Evolutionary conservation across 1,140 invertebrate species (phyloP).

Genomic region (Drosophila pseudoananassae): DNA sequence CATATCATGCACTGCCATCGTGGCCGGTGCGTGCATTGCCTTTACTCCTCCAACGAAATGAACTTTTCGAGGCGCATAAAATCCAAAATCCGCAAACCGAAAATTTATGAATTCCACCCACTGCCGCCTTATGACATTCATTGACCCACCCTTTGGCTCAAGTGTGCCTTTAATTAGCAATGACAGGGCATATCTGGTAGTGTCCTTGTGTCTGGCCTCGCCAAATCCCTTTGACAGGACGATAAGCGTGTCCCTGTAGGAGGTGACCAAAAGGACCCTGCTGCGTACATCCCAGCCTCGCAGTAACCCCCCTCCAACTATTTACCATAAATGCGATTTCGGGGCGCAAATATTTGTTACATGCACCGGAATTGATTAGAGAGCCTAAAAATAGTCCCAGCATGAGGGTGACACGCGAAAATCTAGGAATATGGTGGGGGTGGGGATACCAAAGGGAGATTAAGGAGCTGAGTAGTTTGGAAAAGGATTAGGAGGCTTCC

Average conservation of each 20-base stretch:
- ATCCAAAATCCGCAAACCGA: slow-evolving; percentile 15
- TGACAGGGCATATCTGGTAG: slow-evolving; percentile 38
- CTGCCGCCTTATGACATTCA: neutral
- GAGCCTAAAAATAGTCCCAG: slow-evolving; percentile 50
- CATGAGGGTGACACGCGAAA: slow-evolving; percentile 39
- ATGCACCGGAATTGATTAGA: slow-evolving; percentile 54
- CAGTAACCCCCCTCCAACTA: neutral
- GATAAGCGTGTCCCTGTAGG: slow-evolving; percentile 45
- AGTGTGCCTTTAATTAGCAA: slow-evolving; percentile 32
- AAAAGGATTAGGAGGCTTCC: neutral
- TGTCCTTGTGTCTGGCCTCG: slow-evolving; percentile 24
- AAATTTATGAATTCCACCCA: slow-evolving; percentile 38
- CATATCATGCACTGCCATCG: slow-evolving; percentile 57
- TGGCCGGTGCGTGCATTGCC: slow-evolving; percentile 62
- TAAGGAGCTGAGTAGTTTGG: neutral
- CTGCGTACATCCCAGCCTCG: slow-evolving; percentile 1
- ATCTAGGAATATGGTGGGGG: neutral
- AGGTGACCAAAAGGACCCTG: slow-evolving; percentile 4
- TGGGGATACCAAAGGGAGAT: neutral
- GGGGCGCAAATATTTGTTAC: slow-evolving; percentile 54
- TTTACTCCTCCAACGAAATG: slow-evolving; percentile 11
- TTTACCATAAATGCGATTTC: slow-evolving; percentile 28
- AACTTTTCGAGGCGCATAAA: slow-evolving; percentile 41
- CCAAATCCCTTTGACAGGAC: slow-evolving; percentile 52
- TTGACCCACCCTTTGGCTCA: neutral